These are phyloP conservation scores for Danio albolineatus DNA, from an alignment of 2,797 vertebrate genomes.

Conservation along the genomic window DNA sequence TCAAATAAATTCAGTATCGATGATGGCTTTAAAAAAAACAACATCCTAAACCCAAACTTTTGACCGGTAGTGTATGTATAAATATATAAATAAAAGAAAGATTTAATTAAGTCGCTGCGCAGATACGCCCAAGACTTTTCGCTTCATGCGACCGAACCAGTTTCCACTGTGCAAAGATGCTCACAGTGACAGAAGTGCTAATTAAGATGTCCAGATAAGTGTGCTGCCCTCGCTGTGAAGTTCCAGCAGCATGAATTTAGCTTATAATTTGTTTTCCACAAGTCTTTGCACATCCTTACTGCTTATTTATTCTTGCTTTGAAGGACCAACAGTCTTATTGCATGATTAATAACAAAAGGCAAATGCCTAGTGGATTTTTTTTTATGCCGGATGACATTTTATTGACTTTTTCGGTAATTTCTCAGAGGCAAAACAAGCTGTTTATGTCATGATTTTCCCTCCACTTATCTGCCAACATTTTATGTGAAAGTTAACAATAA, in stretches of 20 bases:
- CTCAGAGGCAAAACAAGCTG: background rate
- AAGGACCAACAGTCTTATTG: background rate
- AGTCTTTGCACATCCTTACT: slow-evolving; percentile 6
- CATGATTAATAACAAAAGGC: background rate
- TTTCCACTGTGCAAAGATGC: slow-evolving; percentile 49
- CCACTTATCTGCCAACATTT: background rate
- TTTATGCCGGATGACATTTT: too few species aligned
- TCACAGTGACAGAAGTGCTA: slow-evolving; percentile 46
- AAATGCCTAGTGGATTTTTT: background rate
- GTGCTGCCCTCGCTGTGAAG: slow-evolving; percentile 15
- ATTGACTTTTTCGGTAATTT: background rate
- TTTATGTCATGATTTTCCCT: background rate
- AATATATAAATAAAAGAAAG: slow-evolving; percentile 17
- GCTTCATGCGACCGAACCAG: slow-evolving; percentile 32
- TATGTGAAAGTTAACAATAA: background rate
- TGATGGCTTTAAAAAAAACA: too few species aligned
- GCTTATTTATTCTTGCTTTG: slow-evolving; percentile 22
- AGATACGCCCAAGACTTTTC: slow-evolving; percentile 22
- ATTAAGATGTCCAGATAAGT: slow-evolving; percentile 58
- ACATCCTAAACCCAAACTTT: too few species aligned
- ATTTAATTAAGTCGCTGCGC: slow-evolving; percentile 36
- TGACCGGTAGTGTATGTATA: too few species aligned
- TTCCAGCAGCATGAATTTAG: slow-evolving; percentile 6
- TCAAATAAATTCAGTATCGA: too few species aligned
- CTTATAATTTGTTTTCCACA: slow-evolving; percentile 34